phyloP scores from a whole-genome alignment of 2,113 vertebrate genomes.

The Vireo altiloquus region DNA sequence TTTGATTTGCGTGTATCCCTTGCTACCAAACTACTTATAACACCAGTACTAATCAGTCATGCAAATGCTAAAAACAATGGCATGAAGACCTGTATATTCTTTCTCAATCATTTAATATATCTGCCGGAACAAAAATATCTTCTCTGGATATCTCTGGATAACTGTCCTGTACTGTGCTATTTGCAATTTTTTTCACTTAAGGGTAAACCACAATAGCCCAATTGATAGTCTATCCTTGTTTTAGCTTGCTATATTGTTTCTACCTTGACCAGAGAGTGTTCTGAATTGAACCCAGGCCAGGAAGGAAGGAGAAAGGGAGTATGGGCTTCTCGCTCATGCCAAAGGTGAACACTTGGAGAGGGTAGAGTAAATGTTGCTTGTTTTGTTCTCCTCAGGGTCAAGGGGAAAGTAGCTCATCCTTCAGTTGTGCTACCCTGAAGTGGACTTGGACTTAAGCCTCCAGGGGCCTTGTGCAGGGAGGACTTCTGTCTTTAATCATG shows the following conservation, averaged over 20 bases:
- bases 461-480: not conserved
- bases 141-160: not conserved
- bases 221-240: not conserved
- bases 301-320: not conserved
- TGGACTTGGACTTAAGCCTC: not conserved
- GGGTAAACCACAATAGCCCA: not conserved
- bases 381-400: not conserved
- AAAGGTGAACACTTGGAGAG: not conserved
- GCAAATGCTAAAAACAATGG: not conserved
- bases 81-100: not conserved
- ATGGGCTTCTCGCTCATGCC: not conserved
- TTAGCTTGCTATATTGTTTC: not conserved
- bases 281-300: not conserved
- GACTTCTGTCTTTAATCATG: not conserved
- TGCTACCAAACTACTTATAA: rapidly evolving
- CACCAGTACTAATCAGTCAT: not conserved
- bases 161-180: not conserved
- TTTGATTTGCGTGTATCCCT: not conserved
- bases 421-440: not conserved
- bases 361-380: not conserved
- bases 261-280: not conserved
- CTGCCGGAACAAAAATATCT: not conserved
- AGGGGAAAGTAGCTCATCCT: not conserved
- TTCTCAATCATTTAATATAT: not conserved
- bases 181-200: not conserved